Evolutionary conservation across 2,888 invertebrate species (phyloP).

Genomic region (Acrobasis suavella): DNA sequence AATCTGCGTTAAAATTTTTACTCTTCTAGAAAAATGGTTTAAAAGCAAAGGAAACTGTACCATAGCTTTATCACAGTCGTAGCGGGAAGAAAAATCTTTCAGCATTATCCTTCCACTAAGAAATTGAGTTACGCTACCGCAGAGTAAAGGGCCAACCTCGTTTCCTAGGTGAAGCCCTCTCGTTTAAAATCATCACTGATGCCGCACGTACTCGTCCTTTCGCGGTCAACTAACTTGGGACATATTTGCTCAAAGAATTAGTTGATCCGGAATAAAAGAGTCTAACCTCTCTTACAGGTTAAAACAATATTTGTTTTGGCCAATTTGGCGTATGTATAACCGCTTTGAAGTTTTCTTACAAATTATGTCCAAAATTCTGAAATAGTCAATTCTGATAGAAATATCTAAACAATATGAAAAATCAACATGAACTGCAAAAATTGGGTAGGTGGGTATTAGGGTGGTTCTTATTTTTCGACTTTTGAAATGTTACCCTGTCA

Average conservation of each 20-base stretch:
- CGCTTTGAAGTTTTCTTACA: neutral
- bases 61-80: neutral
- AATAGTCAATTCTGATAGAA: no score
- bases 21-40: no score
- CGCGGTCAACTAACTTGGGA: constrained; percentile 21
- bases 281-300: constrained; percentile 16
- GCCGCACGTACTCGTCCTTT: constrained; percentile 19
- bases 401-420: no score
- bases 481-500: no score
- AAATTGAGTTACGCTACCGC: neutral
- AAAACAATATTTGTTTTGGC: neutral
- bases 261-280: constrained; percentile 13
- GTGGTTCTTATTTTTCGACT: no score
- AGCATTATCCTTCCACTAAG: neutral
- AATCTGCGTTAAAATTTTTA: no score
- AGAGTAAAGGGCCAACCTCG: constrained; percentile 19
- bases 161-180: constrained; percentile 28
- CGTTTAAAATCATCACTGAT: constrained; percentile 38
- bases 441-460: no score
- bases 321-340: neutral
- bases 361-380: no score
- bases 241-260: constrained; percentile 15
- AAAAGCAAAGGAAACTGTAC: no score
- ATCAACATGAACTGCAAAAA: no score
- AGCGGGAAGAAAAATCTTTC: neutral